Evolutionary conservation across 1,140 invertebrate genomes (phyloP), one percentile per base, ranked within the genome.

Genomic region (Ephestia elutella): DNA sequence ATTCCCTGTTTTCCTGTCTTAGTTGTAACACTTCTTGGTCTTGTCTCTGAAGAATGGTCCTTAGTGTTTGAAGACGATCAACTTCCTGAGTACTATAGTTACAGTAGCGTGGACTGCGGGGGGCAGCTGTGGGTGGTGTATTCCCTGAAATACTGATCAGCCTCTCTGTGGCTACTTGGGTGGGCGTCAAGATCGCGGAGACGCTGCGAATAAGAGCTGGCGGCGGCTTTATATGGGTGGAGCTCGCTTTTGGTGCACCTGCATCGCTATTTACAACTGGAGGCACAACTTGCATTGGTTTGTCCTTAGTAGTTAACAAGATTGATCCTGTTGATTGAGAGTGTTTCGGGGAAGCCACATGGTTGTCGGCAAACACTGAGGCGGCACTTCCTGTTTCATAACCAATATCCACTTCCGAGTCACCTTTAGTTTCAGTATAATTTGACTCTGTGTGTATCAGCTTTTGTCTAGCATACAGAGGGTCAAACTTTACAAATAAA

Each of bases 401-500:
- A 1, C 85, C 85, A 21, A 79, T 60, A 61, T 87, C 85, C 67
- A 57, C 67, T 44, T 86, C 83, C 2, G 71, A 75, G 54, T 80
- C 73, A n/a, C 65, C 51, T 48, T 35, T 55, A 28, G 70, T 65
- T 38, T 68, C 63, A 60, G 63, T 77, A 58, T 61, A 18, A 30
- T 65, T 57, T 62, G 66, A 69, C 21, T 38, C 54, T 56, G 67
- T 63, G 59, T 49, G 49, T 35, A 58, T 65, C 13, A 68, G 57
- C 57, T 71, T 72, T 54, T 88, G 80, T 30, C 70, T 71, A n/a
- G 82, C 78, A 71, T 91, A 87, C 30, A 92, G 65, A 13, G 92
- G 92, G 75, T 92, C 92, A 67, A 92, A 92, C 63, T 91, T 92
- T 18, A 91, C 82, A 71, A 90, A 92, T 19, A 92, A 75, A 62